phyloP scores from a whole-genome alignment of 2,113 vertebrate species.

The Hylia prasina region DNA sequence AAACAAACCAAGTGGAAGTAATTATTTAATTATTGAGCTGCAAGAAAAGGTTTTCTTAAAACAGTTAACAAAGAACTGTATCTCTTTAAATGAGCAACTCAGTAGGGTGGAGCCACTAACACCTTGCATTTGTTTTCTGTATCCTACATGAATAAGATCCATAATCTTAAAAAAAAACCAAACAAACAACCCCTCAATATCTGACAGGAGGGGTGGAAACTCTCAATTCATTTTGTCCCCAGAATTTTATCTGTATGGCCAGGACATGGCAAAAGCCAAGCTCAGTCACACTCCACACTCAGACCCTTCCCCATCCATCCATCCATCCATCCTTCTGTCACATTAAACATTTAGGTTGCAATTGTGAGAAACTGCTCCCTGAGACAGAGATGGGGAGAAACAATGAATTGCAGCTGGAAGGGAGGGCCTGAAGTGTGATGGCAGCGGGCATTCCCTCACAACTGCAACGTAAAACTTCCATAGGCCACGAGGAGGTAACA shows the following conservation, averaged over 20 bases:
- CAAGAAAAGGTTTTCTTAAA: not conserved
- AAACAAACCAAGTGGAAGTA: not conserved
- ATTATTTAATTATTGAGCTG: not conserved
- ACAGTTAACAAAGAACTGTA: not conserved
- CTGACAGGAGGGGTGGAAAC: not conserved
- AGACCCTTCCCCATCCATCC: not conserved
- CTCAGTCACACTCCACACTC: not conserved
- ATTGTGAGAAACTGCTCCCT: constrained; percentile 19
- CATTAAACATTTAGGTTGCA: constrained; percentile 43
- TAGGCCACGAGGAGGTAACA: not conserved
- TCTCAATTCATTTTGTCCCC: not conserved
- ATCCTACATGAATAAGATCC: no score
- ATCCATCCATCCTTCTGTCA: not conserved
- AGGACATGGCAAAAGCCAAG: not conserved
- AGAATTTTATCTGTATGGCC: not conserved
- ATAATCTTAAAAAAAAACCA: not conserved
- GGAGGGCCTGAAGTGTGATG: not conserved
- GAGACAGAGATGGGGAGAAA: not conserved
- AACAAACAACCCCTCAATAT: not conserved
- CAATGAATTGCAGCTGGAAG: not conserved
- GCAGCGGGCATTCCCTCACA: not conserved
- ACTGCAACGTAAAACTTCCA: not conserved
- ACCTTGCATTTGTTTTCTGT: not conserved
- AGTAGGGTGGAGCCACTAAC: not conserved
- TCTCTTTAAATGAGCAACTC: not conserved